phyloP scores from a whole-genome alignment of 2,113 vertebrate genomes.

The Rhea americana region DNA sequence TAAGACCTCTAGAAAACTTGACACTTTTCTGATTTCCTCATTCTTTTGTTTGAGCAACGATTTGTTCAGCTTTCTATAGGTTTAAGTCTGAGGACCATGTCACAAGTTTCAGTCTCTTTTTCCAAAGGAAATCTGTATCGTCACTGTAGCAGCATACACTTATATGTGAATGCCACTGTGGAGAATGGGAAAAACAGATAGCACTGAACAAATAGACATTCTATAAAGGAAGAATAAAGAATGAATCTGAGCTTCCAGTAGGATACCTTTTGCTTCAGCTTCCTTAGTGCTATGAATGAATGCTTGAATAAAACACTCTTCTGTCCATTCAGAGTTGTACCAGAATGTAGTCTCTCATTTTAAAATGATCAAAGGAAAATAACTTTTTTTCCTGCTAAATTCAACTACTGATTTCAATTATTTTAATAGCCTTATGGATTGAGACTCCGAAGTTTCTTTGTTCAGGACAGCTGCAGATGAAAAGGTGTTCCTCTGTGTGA shows the following conservation, averaged over 20 bases:
- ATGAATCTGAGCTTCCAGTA: background rate
- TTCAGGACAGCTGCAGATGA: background rate
- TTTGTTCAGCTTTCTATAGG: background rate
- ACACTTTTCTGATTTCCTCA: background rate
- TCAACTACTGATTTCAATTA: background rate
- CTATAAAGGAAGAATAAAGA: background rate
- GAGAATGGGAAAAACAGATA: background rate
- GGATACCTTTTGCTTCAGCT: background rate
- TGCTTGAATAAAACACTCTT: background rate
- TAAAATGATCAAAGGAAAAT: background rate
- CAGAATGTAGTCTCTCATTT: background rate
- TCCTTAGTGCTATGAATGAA: background rate
- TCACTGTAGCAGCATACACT: background rate
- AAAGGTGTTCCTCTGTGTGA: background rate
- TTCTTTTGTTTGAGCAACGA: background rate
- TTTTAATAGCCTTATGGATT: background rate
- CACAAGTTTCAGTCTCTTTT: background rate
- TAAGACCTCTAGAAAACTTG: background rate
- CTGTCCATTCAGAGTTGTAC: background rate
- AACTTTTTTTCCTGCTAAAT: background rate
- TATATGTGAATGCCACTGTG: background rate
- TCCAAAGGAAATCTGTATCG: background rate
- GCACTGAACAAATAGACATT: background rate
- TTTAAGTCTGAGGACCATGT: background rate
- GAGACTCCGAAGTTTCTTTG: background rate